phyloP scores from a whole-genome alignment of 2,113 vertebrate species.

The Gymnorhina tibicen region DNA sequence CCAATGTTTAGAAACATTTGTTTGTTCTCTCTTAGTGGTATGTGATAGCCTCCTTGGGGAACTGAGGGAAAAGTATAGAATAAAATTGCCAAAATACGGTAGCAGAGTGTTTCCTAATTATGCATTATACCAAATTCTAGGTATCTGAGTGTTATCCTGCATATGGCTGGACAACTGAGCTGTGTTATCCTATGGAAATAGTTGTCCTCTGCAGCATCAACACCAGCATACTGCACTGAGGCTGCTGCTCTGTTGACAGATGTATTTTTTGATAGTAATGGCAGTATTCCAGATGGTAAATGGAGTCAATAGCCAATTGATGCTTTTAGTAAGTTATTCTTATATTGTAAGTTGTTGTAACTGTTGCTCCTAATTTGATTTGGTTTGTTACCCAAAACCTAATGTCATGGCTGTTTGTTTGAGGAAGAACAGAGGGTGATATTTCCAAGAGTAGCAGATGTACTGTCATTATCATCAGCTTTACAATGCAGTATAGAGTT shows the following conservation, averaged over 20 bases:
- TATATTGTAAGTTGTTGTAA: background rate
- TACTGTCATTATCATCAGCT: background rate
- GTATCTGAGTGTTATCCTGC: background rate
- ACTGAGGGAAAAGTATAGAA: background rate
- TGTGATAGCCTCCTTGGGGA: background rate
- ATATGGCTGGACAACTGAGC: background rate
- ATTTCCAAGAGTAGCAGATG: background rate
- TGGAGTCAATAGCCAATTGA: background rate
- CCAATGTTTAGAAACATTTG: background rate
- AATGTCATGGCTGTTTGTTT: background rate
- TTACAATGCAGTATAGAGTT: background rate
- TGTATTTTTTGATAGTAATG: background rate
- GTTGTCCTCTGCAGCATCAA: background rate
- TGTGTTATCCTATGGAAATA: background rate
- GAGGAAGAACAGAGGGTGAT: background rate
- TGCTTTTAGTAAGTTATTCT: background rate
- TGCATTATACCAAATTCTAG: background rate
- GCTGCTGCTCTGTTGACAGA: background rate
- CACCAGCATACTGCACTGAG: background rate
- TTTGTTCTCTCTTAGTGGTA: background rate
- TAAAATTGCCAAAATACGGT: background rate
- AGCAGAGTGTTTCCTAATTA: background rate
- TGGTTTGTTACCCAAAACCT: background rate
- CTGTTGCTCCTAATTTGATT: background rate
- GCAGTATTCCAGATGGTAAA: background rate